Evolutionary conservation across 2,888 invertebrate genomes (phyloP), one percentile per base, ranked within the genome.

Genomic region (Harpalus rufipes): DNA sequence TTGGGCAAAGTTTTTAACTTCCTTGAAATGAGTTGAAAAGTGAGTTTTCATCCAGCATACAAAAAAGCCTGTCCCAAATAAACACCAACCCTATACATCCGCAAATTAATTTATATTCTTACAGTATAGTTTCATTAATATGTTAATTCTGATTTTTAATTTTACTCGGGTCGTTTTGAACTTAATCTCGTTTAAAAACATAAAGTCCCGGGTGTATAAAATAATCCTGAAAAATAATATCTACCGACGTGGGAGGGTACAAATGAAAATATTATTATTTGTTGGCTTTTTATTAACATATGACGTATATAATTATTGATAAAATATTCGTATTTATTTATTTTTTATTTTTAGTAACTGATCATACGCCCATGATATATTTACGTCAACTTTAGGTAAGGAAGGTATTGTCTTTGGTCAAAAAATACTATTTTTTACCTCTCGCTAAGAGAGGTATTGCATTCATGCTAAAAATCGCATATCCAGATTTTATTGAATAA

Each of bases 91-190:
- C 63, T 18, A 18, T 16, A 16, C 21, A 18, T 25, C 25, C 18
- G 21, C 12, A 68, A 68, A 68, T 68, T 68, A 68, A 68, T 68
- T 68, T 14, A 68, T 12, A 68, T 68, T 68, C 68, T 68, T 68
- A 68, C 12, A 25, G 41, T 68, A 68, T 68, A 68, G 68, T 68
- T 68, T 68, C 68, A 68, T 68, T 68, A 68, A 68, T 68, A 68
- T 68, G 68, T 25, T 68, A 68, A 68, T 68, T 25, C 12, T 51
- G 44, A 51, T 51, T 51, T 51, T 51, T 51, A 51, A 51, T 51
- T 51, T 51, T 51, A 51, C 44, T 12, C 44, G 44, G 44, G 10
- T 10, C 44, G 32, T 51, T 51, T 51, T 51, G 2, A 51, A 51
- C 44, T 51, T 51, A 51, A 51, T 51, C 44, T 51, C 44, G 10